phyloP scores from a whole-genome alignment of 2,888 invertebrate species.

The Microctonus hyperodae region DNA sequence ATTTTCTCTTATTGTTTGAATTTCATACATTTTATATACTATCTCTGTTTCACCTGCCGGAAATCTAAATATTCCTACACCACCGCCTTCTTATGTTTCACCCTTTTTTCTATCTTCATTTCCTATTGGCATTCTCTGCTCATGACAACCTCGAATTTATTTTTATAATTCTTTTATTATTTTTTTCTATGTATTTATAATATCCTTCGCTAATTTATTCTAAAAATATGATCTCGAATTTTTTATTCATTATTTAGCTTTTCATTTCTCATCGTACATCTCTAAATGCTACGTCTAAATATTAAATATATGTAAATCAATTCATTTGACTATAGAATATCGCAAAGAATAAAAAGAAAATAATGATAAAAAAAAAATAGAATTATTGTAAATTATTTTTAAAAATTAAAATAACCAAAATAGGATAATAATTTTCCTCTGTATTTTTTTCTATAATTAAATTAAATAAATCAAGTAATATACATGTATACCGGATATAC shows the following conservation, averaged over 20 bases:
- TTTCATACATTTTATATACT: conserved; percentile 11
- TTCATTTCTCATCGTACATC: background rate
- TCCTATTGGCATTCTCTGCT: conserved; percentile 10
- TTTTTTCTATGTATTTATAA: background rate
- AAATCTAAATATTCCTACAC: conserved; percentile 29
- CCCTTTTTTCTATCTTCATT: conserved; percentile 33
- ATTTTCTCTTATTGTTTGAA: background rate
- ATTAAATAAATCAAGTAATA: background rate
- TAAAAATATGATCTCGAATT: background rate
- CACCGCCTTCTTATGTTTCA: conserved; percentile 30
- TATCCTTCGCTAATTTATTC: too few relatives aligned
- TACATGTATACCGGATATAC: background rate
- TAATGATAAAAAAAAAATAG: too few relatives aligned
- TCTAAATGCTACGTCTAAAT: background rate
- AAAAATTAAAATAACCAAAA: too few relatives aligned
- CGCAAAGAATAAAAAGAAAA: background rate
- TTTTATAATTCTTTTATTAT: background rate
- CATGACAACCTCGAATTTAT: background rate
- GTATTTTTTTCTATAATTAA: background rate
- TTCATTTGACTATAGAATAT: too few relatives aligned
- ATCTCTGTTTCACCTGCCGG: conserved; percentile 37
- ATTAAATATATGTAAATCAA: too few relatives aligned
- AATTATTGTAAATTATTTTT: too few relatives aligned
- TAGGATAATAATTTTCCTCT: background rate
- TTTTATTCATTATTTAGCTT: too few relatives aligned